Evolutionary conservation across 2,797 vertebrate genomes (phyloP).

Genomic region (Pangasius sanitwongsei): DNA sequence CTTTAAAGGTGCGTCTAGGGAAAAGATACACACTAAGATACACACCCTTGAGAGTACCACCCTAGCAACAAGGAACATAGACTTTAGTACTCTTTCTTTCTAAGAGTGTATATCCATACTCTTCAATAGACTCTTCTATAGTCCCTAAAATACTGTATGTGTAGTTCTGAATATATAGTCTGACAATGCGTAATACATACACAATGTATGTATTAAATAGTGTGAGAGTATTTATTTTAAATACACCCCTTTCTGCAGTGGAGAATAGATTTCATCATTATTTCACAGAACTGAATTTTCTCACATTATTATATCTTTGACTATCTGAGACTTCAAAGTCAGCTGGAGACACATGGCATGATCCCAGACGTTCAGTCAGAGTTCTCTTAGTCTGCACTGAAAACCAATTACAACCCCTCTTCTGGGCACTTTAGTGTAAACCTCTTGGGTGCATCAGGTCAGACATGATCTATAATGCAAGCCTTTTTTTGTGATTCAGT

Average conservation of each 20-base stretch:
- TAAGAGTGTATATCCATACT: background rate
- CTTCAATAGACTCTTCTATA: background rate
- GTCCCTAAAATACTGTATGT: background rate
- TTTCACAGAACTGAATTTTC: background rate
- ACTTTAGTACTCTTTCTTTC: background rate
- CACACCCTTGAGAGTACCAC: background rate
- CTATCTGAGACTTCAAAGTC: background rate
- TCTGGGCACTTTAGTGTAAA: conserved; percentile 20
- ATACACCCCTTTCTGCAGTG: background rate
- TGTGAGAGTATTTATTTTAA: background rate
- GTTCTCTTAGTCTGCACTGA: conserved; percentile 12
- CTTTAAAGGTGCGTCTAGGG: background rate
- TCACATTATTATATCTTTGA: background rate
- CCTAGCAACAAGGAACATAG: background rate
- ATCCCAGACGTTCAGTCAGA: background rate
- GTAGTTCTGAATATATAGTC: background rate
- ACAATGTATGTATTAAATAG: background rate
- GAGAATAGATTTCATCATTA: background rate
- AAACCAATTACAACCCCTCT: conserved; percentile 22
- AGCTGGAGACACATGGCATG: background rate
- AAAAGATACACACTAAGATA: background rate
- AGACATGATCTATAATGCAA: conserved; percentile 23
- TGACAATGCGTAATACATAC: background rate
- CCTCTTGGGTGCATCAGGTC: background rate
- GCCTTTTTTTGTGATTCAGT: conserved; percentile 15